Evolutionary conservation across 2,797 vertebrate species (phyloP), one percentile per base, ranked within the genome.

Genomic region (Pangasius djambal): DNA sequence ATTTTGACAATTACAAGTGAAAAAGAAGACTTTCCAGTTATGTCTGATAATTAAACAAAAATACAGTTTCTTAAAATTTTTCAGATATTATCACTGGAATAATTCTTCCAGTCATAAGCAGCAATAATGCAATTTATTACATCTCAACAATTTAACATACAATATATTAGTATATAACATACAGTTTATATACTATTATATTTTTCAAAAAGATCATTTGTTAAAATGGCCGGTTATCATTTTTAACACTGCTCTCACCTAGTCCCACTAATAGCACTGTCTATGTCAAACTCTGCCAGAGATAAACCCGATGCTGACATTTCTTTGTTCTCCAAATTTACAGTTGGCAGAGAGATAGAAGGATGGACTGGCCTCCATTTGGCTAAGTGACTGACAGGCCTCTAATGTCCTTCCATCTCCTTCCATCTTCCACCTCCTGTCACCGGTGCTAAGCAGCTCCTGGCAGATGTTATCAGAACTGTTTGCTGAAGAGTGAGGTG

Each of bases 381-480:
- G 61, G 55, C 50, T 82, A 85, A 92, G 93, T 94, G 93, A 95
- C 94, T 95, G 94, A 95, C 93, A 89, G 93, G 89, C 83, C 94
- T 93, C 94, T 94, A 94, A 96, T 94, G 94, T 94, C 89, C 92
- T 89, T 93, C 93, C 94, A 93, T 95, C 93, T 94, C 91, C 93
- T 89, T 93, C 93, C 93, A 93, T 95, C 93, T 95, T 85, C 65
- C 48, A 70, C 92, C 93, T 92, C 91, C 93, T 94, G 92, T 93
- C 89, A 83, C 94, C 92, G 92, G 91, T 91, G 93, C 92, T 85
- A 92, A 93, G 92, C 93, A 94, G 93, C 93, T 86, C 90, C 93
- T 92, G 93, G 94, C 94, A 93, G 94, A 95, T 95, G 93, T 95
- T 96, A 95, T 96, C 96, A 94, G 93, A 93, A 92, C 88, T 83